Evolutionary conservation across 2,113 vertebrate species (phyloP).

Genomic region (Nerophis lumbriciformis): DNA sequence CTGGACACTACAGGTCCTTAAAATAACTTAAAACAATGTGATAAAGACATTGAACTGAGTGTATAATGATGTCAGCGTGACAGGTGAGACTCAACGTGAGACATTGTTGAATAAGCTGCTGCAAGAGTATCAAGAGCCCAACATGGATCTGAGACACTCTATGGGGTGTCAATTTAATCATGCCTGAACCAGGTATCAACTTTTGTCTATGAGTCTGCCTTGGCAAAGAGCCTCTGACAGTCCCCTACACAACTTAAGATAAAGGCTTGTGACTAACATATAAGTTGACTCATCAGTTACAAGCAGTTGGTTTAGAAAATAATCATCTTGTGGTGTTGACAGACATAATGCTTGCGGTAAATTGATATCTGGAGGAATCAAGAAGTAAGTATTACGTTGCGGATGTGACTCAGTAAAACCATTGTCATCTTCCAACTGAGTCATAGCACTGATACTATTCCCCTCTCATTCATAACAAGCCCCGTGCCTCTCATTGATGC

Average conservation of each 20-base stretch:
- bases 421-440: conserved; percentile 25
- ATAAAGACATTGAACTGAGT: too few relatives aligned
- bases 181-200: conserved; percentile 67
- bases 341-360: neutral
- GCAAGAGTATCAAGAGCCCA: conserved; percentile 58
- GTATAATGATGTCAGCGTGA: conserved; percentile 64
- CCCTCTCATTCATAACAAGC: conserved; percentile 34
- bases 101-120: conserved; percentile 68
- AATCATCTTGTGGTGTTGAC: neutral
- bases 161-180: conserved; percentile 77
- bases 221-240: conserved; percentile 63
- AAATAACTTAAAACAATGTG: too few relatives aligned
- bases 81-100: conserved; percentile 63
- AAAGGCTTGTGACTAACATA: conserved; percentile 46
- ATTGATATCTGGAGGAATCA: neutral
- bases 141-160: conserved; percentile 68
- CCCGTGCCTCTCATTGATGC: conserved; percentile 60
- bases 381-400: conserved; percentile 7
- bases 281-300: conserved; percentile 22
- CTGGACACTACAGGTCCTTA: too few relatives aligned
- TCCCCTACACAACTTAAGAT: conserved; percentile 32
- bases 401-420: conserved; percentile 46
- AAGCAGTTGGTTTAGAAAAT: neutral
- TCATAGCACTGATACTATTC: conserved; percentile 17
- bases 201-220: conserved; percentile 66